Base-by-base conservation (phyloP, 2,888 invertebrate genomes). In the Limenitis camilla region DNA sequence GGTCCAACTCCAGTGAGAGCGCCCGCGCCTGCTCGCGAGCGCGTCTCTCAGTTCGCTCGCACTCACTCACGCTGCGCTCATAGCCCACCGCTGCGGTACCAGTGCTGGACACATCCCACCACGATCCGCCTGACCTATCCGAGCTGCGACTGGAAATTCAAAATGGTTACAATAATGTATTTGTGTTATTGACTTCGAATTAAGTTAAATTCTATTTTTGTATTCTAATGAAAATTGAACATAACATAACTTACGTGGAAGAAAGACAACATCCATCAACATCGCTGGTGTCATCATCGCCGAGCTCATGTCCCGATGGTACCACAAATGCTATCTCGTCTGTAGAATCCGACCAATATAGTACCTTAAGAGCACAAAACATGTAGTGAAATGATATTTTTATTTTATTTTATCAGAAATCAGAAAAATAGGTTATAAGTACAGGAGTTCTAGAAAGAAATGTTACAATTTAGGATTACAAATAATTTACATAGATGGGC, bases 261-360 rank as follows among this genome's bases (percentile, higher is more conserved):
- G 89, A 88, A 1, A 80, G 55, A 53, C 89, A 88, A 19, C 80
- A 78, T 2, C 90, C 90, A 61, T 90, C 90, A 2, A 80, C 74
- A 33, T 88, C 63, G 72, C 79, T 87, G 39, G 78, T 77, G 3
- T 78, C 78, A 1, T 76, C 75, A 1, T 76, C 79, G 1, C 68
- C 55, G 10, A 71, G 53, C 40, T 83, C 83, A 49, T 66, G 65
- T 0, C 89, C 87, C 0, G 89, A 89, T 0, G 99, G 98, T 48
- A 98, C 95, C 11, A 99, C 92, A 82, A 99, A 98, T 2, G 98
- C 97, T 49, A 99, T 92, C 88, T 99, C 99, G 4, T 96, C 94
- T 44, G 93, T 93, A 0, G 96, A 94, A 79, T 98, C 98, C 1
- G 97, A 95, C 98, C 98, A 98, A 79, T 98, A 98, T 1, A 98